Base-by-base conservation (phyloP, 2,797 vertebrate species). In the Okamejei kenojei region DNA sequence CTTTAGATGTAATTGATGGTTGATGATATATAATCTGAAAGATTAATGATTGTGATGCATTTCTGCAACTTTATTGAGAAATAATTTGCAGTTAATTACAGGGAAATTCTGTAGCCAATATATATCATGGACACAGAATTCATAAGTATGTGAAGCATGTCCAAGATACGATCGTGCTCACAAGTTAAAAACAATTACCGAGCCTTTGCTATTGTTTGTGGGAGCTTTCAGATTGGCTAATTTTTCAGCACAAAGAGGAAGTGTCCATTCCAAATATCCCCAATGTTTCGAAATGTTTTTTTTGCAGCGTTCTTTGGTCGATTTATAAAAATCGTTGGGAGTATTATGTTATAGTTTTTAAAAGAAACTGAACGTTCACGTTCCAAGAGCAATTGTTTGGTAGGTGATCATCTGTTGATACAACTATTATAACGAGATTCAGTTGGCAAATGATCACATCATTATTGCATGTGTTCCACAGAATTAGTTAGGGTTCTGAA, bases 31-130 rank as follows among this genome's bases (percentile, higher is more conserved):
- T 92, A 92, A 92, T 92, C 90, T 92, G 90, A 92, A 92, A 92
- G 90, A 92, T 92, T 92, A 92, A 92, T 92, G 90, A 92, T 76
- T 74, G 90, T 74, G 71, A 76, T 71, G 45, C 90, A 92, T 92
- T 92, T 74, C 38, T 92, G 71, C 38, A 92, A 92, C 90, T 92
- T 92, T 92, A 92, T 92, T 26, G 90, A 92, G 90, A 92, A 92
- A 92, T 92, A 92, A 92, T 91, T 91, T 91, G 68, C 90, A 91
- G 71, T 91, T 91, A 74, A 91, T 92, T 92, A 92, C 90, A 45
- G 13, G 90, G 58, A 74, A 92, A 92, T 76, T 92, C 90, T 74
- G 76, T 76, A 71, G 90, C 58, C 90, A 76, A 92, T 92, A 76
- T 73, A 74, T 92, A 76, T 92, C 76, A 92, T 92, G 45, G 90